phyloP scores from a whole-genome alignment of 1,140 invertebrate species.

The Megathymus violae region DNA sequence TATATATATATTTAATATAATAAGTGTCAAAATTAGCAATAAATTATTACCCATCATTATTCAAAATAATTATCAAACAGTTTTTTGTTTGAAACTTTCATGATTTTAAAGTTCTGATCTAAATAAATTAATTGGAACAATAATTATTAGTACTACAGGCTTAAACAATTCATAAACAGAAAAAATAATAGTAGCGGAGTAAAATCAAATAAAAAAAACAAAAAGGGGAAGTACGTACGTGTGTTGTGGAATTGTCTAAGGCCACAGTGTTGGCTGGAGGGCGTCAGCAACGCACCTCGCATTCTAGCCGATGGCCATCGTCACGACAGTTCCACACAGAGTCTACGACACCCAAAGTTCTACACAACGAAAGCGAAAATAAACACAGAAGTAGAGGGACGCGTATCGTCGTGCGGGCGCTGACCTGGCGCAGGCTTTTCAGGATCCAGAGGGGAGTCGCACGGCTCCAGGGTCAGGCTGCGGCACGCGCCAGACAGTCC shows the following conservation, averaged over 20 bases:
- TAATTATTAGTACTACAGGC: neutral
- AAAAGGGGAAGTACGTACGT: constrained; percentile 75
- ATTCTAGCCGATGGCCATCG: constrained; percentile 82
- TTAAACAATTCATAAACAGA: constrained; percentile 31
- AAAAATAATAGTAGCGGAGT: constrained; percentile 43
- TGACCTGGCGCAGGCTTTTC: constrained; percentile 82
- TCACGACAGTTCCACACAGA: constrained; percentile 81
- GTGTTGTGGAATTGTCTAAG: constrained; percentile 78
- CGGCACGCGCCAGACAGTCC: constrained; percentile 81
- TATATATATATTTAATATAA: too few relatives aligned
- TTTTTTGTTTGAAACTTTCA: neutral
- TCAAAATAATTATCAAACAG: neutral
- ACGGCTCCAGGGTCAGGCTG: constrained; percentile 80
- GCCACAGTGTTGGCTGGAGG: constrained; percentile 78
- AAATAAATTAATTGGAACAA: neutral
- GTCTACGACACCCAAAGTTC: constrained; percentile 79
- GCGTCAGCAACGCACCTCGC: constrained; percentile 82
- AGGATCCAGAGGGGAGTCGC: constrained; percentile 78
- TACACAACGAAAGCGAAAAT: constrained; percentile 83
- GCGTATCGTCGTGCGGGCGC: constrained; percentile 73
- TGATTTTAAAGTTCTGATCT: neutral
- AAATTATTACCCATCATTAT: too few relatives aligned
- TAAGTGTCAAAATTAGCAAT: too few relatives aligned
- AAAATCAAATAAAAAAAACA: constrained; percentile 55
- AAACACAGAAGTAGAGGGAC: constrained; percentile 78